Evolutionary conservation across 2,113 vertebrate genomes (phyloP).

Genomic region (Cranoglanis bouderius): DNA sequence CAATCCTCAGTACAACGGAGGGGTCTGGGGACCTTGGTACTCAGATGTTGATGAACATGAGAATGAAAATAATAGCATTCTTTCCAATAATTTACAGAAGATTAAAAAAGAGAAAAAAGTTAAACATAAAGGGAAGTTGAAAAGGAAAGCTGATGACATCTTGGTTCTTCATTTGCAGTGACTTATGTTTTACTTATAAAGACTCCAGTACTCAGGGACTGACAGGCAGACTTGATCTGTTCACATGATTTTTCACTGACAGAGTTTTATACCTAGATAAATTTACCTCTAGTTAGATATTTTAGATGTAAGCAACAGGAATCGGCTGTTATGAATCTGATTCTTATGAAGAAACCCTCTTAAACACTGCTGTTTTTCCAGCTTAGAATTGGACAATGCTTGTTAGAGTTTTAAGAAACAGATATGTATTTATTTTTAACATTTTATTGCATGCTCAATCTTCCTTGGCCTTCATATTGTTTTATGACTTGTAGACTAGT

Average conservation of each 20-base stretch:
- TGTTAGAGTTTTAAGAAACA: conserved; percentile 51
- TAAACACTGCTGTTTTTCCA: conserved; percentile 64
- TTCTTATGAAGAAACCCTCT: conserved; percentile 57
- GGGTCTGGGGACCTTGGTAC: conserved; percentile 96
- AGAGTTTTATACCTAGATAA: conserved; percentile 39
- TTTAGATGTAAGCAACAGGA: conserved; percentile 14
- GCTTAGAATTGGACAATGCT: conserved; percentile 57
- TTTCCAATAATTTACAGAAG: conserved; percentile 69
- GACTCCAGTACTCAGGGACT: conserved; percentile 73
- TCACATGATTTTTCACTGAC: conserved; percentile 53
- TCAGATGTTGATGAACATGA: conserved; percentile 80
- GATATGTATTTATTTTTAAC: conserved; percentile 63
- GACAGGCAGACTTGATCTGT: conserved; percentile 45
- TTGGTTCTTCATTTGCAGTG: background rate
- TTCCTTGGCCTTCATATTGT: conserved; percentile 53
- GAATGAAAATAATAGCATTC: conserved; percentile 70
- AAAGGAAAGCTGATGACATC: conserved; percentile 66
- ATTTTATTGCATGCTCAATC: conserved; percentile 66
- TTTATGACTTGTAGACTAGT: conserved; percentile 44
- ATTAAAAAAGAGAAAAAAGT: conserved; percentile 72
- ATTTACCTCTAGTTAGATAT: conserved; percentile 41
- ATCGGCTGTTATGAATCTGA: conserved; percentile 32
- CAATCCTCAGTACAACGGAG: conserved; percentile 91
- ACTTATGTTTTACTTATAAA: conserved; percentile 36
- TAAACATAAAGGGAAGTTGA: conserved; percentile 74